Evolutionary conservation across 1,140 invertebrate species (phyloP), one percentile per base, ranked within the genome.

Genomic region (Penaeus japonicus): DNA sequence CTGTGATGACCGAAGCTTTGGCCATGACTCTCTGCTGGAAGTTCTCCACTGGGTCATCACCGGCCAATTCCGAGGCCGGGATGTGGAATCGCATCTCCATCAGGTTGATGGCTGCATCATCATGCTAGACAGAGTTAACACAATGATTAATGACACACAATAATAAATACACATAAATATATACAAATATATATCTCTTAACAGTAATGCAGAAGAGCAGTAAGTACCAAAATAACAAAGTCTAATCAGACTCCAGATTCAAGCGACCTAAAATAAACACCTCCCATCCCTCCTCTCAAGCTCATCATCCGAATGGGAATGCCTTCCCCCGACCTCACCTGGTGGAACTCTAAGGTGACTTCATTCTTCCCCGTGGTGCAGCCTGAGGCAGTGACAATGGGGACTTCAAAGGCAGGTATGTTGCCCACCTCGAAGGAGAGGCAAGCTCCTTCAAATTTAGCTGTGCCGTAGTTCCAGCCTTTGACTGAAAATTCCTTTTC

Each of bases 381-480:
- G 91, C 99, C 97, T 2, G 97, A 99, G 0, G 99, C 98, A 94
- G 99, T 96, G 86, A 96, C 96, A 3, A 99, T 92, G 0, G 99
- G 99, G 91, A 99, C 96, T 93, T 99, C 99, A 94, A 99, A 99
- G 0, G 96, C 97, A 30, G 96, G 96, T 85, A 96, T 95, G 83
- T 95, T 95, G 22, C 97, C 97, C 70, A 99, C 95, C 92, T 99
- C 96, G 93, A 99, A 99, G 92, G 96, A 97, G 0, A 99, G 92
- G 2, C 97, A 95, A 80, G 97, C 96, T 35, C 98, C 98, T 92
- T 96, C 95, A 92, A 99, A 99, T 91, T 98, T 96, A 18, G 97
- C 97, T 1, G 96, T 96, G 77, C 99, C 99, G 97, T 99, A 99
- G 93, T 99, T 99, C 98, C 98, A 99, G 7, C 99, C 99, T 93